Evolutionary conservation across 1,140 invertebrate species (phyloP), one percentile per base, ranked within the genome.

Genomic region (Drosophila rhopaloa): DNA sequence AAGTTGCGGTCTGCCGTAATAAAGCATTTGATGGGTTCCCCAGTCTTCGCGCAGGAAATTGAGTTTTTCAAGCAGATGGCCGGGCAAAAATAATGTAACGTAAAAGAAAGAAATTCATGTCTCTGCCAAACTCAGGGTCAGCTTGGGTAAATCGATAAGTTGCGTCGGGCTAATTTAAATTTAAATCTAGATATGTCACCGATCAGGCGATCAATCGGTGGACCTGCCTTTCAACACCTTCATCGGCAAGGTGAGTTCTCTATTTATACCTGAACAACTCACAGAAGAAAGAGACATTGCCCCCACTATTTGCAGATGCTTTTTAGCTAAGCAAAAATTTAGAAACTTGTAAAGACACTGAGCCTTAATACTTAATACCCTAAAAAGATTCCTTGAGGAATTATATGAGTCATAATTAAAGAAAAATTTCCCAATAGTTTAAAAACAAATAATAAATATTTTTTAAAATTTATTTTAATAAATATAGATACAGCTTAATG

Each of bases 61-160:
- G 84, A 89, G 84, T 88, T 88, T 89, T 78, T 86, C 80, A 29
- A 76, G 65, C 81, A 82, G 79, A 80, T 84, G 76, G 58, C 67
- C 60, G 55, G 38, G 35, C 58, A 62, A 70, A 77, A 76, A 86
- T 72, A 70, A 67, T 67, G 63, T 66, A 74, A 75, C 13, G 32
- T 7, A 60, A 37, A 48, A 55, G 65, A 74, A 85, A 70, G 56
- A 66, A 73, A 86, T 62, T 79, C 78, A 79, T 79, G 82, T 76
- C 41, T 65, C 63, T 54, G 61, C 51, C 51, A 70, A 37, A 24
- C 70, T 88, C 82, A 88, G 79, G 83, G 83, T 86, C 83, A 86
- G 73, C 46, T 57, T 47, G 61, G 54, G 43, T 68, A 82, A 86
- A 86, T 86, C 82, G 79, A 86, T 88, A 82, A 85, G 55, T 54